Conservation (phyloP, 2,888 invertebrate genomes). For the Calameuta pallipes region DNA sequence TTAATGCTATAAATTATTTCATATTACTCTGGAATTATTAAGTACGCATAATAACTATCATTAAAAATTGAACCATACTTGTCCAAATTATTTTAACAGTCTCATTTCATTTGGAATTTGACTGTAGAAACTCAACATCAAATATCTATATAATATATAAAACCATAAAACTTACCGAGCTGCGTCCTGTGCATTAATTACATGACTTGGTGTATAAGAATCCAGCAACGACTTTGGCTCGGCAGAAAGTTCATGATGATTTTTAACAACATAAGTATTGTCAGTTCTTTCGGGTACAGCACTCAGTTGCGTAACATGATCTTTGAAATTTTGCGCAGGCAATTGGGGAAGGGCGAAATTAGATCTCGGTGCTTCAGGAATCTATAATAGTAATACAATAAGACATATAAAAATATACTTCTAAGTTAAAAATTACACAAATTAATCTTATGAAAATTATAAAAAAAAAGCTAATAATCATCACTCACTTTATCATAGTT, state of each 20-base stretch:
- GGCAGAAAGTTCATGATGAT: constrained; percentile 30
- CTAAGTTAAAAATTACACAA: not conserved
- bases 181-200: constrained; percentile 58
- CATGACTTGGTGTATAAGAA: constrained; percentile 67
- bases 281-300: constrained; percentile 41
- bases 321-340: constrained; percentile 49
- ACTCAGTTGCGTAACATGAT: constrained; percentile 32
- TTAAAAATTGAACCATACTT: too few species aligned
- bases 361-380: constrained; percentile 36
- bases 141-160: not conserved
- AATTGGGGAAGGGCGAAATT: constrained; percentile 47
- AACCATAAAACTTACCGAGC: constrained; percentile 43
- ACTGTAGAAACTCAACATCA: not conserved
- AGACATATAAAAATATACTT: not conserved
- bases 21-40: too few species aligned
- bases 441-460: not conserved
- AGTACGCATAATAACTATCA: not conserved
- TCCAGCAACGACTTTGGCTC: constrained; percentile 68
- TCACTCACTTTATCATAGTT: constrained; percentile 46
- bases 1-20: not conserved
- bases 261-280: constrained; percentile 27
- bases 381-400: constrained; percentile 29
- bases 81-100: not conserved
- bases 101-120: not conserved
- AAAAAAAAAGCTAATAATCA: constrained; percentile 8